These are phyloP conservation scores for Mythimna albipuncta DNA, from an alignment of 2,888 invertebrate genomes.

Conservation along the genomic window DNA sequence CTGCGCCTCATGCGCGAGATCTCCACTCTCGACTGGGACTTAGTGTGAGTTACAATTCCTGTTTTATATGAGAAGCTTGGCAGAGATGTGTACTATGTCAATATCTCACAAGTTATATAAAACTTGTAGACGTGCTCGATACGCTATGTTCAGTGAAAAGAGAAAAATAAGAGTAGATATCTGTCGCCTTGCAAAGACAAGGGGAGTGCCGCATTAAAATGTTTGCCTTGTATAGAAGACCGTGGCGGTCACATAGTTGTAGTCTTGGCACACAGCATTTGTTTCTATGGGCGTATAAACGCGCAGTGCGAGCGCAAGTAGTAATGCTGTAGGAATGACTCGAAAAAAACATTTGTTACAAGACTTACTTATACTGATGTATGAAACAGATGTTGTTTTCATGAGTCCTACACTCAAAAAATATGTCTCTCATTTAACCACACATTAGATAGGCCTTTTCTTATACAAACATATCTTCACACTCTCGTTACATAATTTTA, in stretches of 20 bases:
- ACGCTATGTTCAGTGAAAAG: neutral
- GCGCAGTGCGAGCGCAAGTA: neutral
- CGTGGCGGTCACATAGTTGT: neutral
- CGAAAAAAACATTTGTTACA: neutral
- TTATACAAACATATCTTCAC: neutral
- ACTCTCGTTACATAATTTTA: neutral
- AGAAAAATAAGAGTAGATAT: neutral
- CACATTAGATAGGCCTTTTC: neutral
- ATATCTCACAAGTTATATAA: neutral
- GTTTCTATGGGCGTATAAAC: neutral
- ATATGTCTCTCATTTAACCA: neutral
- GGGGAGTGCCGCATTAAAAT: neutral
- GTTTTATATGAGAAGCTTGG: neutral
- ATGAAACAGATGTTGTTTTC: neutral
- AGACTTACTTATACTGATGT: neutral
- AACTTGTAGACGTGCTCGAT: neutral
- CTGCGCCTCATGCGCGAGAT: conserved; percentile 92
- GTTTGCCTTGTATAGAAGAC: neutral
- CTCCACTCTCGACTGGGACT: conserved; percentile 94
- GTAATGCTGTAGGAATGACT: neutral
- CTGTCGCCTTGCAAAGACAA: neutral
- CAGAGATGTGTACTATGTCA: neutral
- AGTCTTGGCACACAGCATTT: neutral
- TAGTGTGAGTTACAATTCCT: conserved; percentile 93
- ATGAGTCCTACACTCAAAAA: neutral